Conservation (phyloP, 2,797 vertebrate genomes). For the Serranus cabrilla region DNA sequence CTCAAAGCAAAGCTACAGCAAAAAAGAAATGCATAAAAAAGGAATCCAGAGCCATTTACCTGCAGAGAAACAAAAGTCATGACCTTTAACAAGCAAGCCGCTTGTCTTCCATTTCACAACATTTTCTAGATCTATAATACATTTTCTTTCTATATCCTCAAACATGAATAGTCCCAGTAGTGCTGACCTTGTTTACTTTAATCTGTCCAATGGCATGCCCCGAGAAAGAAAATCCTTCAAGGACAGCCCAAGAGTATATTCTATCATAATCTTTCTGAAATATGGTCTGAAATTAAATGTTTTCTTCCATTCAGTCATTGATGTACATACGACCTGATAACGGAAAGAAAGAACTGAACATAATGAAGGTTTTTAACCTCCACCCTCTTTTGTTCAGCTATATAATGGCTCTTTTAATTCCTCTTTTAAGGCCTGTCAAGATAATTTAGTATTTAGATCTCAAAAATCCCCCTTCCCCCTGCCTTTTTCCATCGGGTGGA, state of each 20-base stretch:
- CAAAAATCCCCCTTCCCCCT: neutral
- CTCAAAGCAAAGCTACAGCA: slow-evolving; percentile 6
- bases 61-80: neutral
- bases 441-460: slow-evolving; percentile 62
- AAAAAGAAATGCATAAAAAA: neutral
- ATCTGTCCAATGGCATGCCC: slow-evolving; percentile 29
- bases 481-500: slow-evolving; percentile 1
- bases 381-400: slow-evolving; percentile 56
- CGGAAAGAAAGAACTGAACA: slow-evolving; percentile 21
- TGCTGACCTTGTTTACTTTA: slow-evolving; percentile 73
- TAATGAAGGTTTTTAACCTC: slow-evolving; percentile 67
- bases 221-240: slow-evolving; percentile 54
- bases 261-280: slow-evolving; percentile 46
- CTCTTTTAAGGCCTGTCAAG: slow-evolving; percentile 54
- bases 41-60: slow-evolving; percentile 1
- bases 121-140: slow-evolving; percentile 2
- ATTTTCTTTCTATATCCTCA: slow-evolving; percentile 24
- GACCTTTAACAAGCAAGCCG: slow-evolving; percentile 25
- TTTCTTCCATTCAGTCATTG: slow-evolving; percentile 37
- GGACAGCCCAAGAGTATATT: slow-evolving; percentile 47
- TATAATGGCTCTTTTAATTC: slow-evolving; percentile 63
- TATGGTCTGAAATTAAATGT: slow-evolving; percentile 57
- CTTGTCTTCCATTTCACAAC: slow-evolving; percentile 5
- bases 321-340: slow-evolving; percentile 48
- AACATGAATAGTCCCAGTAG: slow-evolving; percentile 35